Evolutionary conservation across 2,797 vertebrate genomes (phyloP).

Genomic region (Morelia viridis): DNA sequence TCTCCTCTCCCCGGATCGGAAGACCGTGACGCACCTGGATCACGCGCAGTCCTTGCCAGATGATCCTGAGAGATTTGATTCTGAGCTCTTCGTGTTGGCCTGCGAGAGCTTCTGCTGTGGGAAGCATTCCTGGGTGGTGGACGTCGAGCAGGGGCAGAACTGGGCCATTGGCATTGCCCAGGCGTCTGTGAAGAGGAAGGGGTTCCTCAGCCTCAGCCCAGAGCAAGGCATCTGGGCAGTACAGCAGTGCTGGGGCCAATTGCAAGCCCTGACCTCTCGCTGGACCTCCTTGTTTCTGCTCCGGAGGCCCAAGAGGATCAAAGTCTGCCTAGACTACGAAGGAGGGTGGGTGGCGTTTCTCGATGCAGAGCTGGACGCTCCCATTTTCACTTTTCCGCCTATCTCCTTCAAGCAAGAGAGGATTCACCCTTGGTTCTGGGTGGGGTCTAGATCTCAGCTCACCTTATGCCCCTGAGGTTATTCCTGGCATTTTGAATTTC

Average conservation of each 20-base stretch:
- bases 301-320: slow-evolving; percentile 9
- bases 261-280: slow-evolving; percentile 74
- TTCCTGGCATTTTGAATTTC: not conserved
- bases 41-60: slow-evolving; percentile 77
- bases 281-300: slow-evolving; percentile 68
- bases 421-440: slow-evolving; percentile 29
- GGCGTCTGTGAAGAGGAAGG: slow-evolving; percentile 78
- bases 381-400: not conserved
- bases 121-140: slow-evolving; percentile 84
- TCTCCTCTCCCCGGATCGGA: slow-evolving; percentile 79
- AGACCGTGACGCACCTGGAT: slow-evolving; percentile 76
- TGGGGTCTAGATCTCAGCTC: not conserved
- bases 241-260: slow-evolving; percentile 64
- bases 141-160: slow-evolving; percentile 80
- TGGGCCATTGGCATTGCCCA: slow-evolving; percentile 85
- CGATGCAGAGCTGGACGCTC: not conserved
- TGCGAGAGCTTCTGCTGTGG: slow-evolving; percentile 73
- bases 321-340: not conserved
- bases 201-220: slow-evolving; percentile 61
- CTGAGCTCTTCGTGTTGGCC: slow-evolving; percentile 79
- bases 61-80: slow-evolving; percentile 78
- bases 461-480: not conserved
- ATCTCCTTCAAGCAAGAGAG: slow-evolving; percentile 3
- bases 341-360: slow-evolving; percentile 10
- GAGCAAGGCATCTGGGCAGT: slow-evolving; percentile 63